Evolutionary conservation across 2,797 vertebrate genomes (phyloP).

Genomic region (Pteronotus mesoamericanus): DNA sequence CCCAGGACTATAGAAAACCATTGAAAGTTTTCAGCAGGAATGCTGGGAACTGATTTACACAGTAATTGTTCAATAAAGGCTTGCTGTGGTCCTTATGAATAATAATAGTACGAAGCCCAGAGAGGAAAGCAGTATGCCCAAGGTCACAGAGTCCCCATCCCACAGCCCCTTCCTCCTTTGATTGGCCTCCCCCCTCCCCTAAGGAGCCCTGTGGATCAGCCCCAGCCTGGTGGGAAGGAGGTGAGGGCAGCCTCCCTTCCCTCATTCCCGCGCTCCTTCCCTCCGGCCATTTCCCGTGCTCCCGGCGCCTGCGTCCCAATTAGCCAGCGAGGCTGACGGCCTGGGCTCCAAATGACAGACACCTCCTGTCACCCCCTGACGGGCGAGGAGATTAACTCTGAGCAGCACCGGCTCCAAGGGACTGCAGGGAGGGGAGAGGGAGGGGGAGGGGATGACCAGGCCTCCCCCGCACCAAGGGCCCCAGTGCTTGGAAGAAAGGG

Average conservation of each 20-base stretch:
- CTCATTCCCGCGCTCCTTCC: constrained; percentile 63
- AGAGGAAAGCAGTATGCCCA: constrained; percentile 54
- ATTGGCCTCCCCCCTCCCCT: neutral
- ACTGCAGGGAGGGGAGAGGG: neutral
- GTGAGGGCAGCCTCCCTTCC: constrained; percentile 45
- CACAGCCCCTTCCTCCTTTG: constrained; percentile 16
- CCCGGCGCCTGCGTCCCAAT: constrained; percentile 70
- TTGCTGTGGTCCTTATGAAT: constrained; percentile 48
- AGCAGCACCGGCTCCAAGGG: constrained; percentile 37
- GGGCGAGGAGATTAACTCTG: constrained; percentile 73
- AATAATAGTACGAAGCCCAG: constrained; percentile 32
- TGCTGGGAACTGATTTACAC: constrained; percentile 48
- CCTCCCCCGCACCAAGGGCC: neutral
- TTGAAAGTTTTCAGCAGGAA: constrained; percentile 19
- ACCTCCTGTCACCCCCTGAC: constrained; percentile 77
- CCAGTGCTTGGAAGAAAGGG: neutral
- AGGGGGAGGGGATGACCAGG: constrained; percentile 51
- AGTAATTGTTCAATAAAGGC: constrained; percentile 64
- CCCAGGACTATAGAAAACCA: constrained; percentile 30
- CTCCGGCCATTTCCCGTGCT: constrained; percentile 74
- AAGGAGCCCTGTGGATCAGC: constrained; percentile 30
- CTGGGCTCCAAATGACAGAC: constrained; percentile 72
- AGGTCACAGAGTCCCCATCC: constrained; percentile 47
- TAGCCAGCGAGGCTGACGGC: constrained; percentile 69
- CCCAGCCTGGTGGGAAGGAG: constrained; percentile 16